phyloP scores from a whole-genome alignment of 1,140 invertebrate genomes.

The Lineus longissimus region DNA sequence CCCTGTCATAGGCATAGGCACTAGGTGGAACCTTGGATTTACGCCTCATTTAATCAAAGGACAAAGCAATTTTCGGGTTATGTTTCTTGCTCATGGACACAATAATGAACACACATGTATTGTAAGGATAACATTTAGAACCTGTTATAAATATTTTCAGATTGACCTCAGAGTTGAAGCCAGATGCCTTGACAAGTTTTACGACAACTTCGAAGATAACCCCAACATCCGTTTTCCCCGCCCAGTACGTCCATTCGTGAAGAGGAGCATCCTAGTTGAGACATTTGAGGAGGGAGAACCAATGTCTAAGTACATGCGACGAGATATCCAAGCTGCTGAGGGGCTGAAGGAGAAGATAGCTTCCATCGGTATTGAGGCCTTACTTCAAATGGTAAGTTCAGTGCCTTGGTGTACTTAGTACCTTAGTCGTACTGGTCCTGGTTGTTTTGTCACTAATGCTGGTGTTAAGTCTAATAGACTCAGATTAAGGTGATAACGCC shows the following conservation, averaged over 20 bases:
- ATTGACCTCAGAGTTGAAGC: constrained; percentile 53
- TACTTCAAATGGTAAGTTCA: constrained; percentile 56
- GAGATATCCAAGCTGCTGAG: constrained; percentile 16
- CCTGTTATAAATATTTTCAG: too few species aligned
- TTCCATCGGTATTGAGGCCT: constrained; percentile 51
- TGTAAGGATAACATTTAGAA: too few species aligned
- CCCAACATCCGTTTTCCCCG: constrained; percentile 50
- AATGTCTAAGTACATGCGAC: constrained; percentile 47
- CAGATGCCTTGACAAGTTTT: constrained; percentile 51
- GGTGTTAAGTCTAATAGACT: too few species aligned
- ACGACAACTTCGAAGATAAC: constrained; percentile 48
- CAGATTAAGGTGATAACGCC: too few species aligned
- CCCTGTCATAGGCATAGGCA: too few species aligned
- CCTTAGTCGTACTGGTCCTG: not conserved
- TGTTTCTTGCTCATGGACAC: too few species aligned
- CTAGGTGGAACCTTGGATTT: too few species aligned
- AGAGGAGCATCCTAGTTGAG: constrained; percentile 54
- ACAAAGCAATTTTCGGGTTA: too few species aligned
- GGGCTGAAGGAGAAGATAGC: constrained; percentile 44
- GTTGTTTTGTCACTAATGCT: too few species aligned
- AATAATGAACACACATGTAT: too few species aligned
- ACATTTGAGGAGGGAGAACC: constrained; percentile 56
- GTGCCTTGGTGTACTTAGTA: not conserved
- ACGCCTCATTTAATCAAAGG: too few species aligned
- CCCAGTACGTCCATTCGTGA: constrained; percentile 46